Conservation (phyloP, 2,797 vertebrate species). For the Betta splendens region DNA sequence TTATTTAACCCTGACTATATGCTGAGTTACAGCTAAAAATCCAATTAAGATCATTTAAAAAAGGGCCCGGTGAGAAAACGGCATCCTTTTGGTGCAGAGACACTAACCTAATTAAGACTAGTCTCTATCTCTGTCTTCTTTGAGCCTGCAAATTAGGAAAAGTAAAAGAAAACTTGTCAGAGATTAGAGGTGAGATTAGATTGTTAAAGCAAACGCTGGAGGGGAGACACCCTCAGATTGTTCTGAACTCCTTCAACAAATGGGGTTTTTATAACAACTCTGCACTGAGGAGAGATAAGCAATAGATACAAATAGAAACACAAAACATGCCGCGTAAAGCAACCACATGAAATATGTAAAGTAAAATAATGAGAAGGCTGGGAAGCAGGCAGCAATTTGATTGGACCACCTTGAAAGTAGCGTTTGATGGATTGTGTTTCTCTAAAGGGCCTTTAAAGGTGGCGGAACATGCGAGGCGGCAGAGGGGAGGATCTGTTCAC, state of each 20-base stretch:
- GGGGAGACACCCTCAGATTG: constrained; percentile 57
- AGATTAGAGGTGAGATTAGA: constrained; percentile 80
- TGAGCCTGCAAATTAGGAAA: constrained; percentile 76
- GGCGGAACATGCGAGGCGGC: constrained; percentile 73
- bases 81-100: constrained; percentile 78
- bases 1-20: constrained; percentile 78
- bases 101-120: constrained; percentile 84
- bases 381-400: not conserved
- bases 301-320: not conserved
- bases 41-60: constrained; percentile 84
- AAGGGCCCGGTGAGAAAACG: constrained; percentile 76
- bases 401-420: constrained; percentile 68
- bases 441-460: constrained; percentile 51
- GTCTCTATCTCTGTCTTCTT: constrained; percentile 70
- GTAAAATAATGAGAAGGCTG: not conserved
- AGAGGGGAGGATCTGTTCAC: constrained; percentile 50
- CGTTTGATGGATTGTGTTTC: constrained; percentile 68
- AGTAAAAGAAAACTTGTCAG: constrained; percentile 74
- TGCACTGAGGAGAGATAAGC: constrained; percentile 14
- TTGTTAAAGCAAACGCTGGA: constrained; percentile 72
- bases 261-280: constrained; percentile 36
- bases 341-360: not conserved
- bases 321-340: not conserved
- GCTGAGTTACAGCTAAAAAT: constrained; percentile 79
- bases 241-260: constrained; percentile 55